Conservation (phyloP, 2,888 invertebrate species). For the Drosophila fulvimacula region DNA sequence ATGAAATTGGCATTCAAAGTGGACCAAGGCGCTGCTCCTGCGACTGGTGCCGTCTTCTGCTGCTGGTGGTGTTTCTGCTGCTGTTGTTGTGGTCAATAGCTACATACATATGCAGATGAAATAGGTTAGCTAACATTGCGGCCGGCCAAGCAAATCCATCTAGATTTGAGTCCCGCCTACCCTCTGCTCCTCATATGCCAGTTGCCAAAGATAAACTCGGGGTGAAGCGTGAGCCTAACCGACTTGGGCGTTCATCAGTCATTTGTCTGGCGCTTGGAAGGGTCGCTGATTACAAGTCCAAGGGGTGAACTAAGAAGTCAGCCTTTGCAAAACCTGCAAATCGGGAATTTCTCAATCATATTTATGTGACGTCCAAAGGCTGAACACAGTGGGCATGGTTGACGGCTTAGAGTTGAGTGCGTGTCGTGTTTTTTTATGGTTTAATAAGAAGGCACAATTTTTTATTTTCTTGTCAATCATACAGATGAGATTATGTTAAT, state of each 20-base stretch:
- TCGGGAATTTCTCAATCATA: constrained; percentile 69
- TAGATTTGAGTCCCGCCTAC: constrained; percentile 22
- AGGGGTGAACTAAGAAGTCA: constrained; percentile 41
- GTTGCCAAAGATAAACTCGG: constrained; percentile 30
- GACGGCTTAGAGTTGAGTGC: neutral
- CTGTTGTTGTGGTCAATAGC: constrained; percentile 34
- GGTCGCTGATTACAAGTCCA: constrained; percentile 5
- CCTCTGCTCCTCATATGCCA: neutral
- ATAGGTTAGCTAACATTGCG: constrained; percentile 40
- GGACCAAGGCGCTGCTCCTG: constrained; percentile 34
- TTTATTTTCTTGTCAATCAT: neutral
- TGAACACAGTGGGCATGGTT: no score
- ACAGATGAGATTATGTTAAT: neutral
- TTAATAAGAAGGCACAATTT: neutral
- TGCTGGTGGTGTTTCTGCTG: neutral
- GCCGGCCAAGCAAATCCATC: constrained; percentile 50
- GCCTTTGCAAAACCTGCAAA: constrained; percentile 45
- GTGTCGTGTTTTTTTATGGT: neutral
- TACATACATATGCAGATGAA: constrained; percentile 22
- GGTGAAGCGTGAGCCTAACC: neutral
- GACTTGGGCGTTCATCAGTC: constrained; percentile 50
- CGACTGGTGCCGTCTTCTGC: constrained; percentile 27
- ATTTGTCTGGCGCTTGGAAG: constrained; percentile 28
- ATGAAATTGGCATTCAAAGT: constrained; percentile 69
- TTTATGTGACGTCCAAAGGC: constrained; percentile 42